Evolutionary conservation across 2,888 invertebrate genomes (phyloP), one percentile per base, ranked within the genome.

Genomic region (Drosophila mimica): DNA sequence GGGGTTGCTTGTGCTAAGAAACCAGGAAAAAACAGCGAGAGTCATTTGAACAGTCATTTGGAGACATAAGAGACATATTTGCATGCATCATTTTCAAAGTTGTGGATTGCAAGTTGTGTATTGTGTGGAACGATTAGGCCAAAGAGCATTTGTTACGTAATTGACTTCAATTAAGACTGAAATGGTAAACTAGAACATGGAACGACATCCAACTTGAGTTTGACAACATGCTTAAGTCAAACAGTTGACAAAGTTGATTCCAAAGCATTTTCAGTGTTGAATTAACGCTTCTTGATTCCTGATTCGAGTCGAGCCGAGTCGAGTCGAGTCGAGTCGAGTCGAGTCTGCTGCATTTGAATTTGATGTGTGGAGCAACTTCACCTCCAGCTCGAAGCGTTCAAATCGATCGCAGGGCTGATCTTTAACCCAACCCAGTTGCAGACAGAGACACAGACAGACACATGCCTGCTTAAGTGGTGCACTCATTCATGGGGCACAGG

Each of bases 371-470:
- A 28, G 46, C 4, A 28, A 17, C 38, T 30, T 56, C 38, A 56
- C 56, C 56, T 56, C n/a, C 28, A 13, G 28, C 38, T 5, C 6
- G 0, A 28, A 11, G 4, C 13, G 1, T 28, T 17, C 28, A 5
- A 40, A 34, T 40, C 68, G 58, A 67, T 61, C 49, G 53, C 15
- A 13, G 34, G 25, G 34, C 57, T 78, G 77, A 77, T 78, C 77
- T 78, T 61, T 78, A 64, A 78, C 77, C 77, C 66, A 77, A 77
- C 78, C 77, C 77, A 78, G 58, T 78, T 78, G 67, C 64, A 67
- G 25, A 17, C 25, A 15, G 13, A n/a, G 25, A 15, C 25, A 13
- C 15, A 15, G n/a, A 13, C 25, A 28, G 25, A 48, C 48, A 15
- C 28, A 11, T 17, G 17, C 11, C 17, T 38, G 54, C 38, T 38